These are phyloP conservation scores for Eucidaris tribuloides DNA, from an alignment of 35 echinoderm and acorn worm genomes.

Conservation along the genomic window DNA sequence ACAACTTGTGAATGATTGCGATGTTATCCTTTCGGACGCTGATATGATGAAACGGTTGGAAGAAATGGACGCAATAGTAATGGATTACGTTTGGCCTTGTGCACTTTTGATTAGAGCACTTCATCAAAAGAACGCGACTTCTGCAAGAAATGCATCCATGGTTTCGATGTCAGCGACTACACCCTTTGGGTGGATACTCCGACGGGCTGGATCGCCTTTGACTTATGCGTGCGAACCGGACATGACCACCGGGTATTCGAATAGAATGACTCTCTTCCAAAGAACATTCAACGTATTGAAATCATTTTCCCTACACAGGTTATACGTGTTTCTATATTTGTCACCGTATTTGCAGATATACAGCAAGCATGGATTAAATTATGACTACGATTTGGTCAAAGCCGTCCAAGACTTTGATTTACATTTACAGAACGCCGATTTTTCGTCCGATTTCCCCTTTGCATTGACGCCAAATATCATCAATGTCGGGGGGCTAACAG, in stretches of 20 bases:
- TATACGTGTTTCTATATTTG: slow-evolving; percentile 24
- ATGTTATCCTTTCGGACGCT: neutral
- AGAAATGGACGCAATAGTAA: slow-evolving; percentile 17
- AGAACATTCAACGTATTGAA: neutral
- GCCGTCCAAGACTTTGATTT: slow-evolving; percentile 28
- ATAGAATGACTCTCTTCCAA: neutral
- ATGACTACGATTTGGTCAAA: too few species aligned
- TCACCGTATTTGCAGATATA: slow-evolving; percentile 13
- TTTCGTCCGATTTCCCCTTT: slow-evolving; percentile 7
- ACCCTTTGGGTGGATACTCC: neutral
- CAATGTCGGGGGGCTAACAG: slow-evolving; percentile 25
- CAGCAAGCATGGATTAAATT: neutral
- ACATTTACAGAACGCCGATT: neutral
- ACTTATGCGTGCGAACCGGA: neutral
- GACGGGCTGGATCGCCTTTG: neutral
- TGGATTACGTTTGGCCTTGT: slow-evolving; percentile 35
- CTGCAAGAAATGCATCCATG: slow-evolving; percentile 12
- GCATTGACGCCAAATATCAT: slow-evolving; percentile 33
- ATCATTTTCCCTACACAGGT: neutral
- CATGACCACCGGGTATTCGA: slow-evolving; percentile 9
- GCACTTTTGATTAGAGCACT: neutral
- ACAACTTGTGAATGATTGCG: slow-evolving; percentile 1
- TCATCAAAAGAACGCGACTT: neutral
- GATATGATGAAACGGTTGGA: neutral
- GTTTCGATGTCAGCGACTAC: neutral